Percentiles rank a stretch among this genome's conserved stretches.
Conservation (phyloP, 2,113 vertebrate species). For the Neofelis nebulosa region DNA sequence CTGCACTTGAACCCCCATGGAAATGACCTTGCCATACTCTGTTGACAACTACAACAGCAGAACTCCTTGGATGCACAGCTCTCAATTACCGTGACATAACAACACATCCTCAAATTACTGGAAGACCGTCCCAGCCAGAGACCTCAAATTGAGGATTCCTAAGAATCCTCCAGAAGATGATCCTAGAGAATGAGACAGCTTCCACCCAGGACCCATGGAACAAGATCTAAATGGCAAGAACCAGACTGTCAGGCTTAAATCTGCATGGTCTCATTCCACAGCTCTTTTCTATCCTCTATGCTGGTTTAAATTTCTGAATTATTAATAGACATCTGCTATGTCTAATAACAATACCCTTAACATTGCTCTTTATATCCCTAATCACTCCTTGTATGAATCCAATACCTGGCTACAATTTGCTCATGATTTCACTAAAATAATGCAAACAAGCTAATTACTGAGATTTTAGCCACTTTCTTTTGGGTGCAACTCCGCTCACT, state of each 20-base stretch:
- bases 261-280: neutral
- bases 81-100: neutral
- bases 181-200: neutral
- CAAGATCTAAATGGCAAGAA: neutral
- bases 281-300: neutral
- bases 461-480: neutral
- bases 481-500: neutral
- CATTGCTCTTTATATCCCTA: neutral
- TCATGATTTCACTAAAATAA: constrained; percentile 15
- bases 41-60: neutral
- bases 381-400: neutral
- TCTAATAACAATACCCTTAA: neutral
- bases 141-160: neutral
- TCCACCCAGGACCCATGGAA: neutral
- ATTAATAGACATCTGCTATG: neutral
- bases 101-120: neutral
- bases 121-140: neutral
- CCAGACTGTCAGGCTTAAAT: neutral
- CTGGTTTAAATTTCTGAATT: constrained; percentile 5
- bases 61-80: neutral
- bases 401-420: neutral
- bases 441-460: neutral
- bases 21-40: constrained; percentile 23
- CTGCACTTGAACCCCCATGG: neutral
- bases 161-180: constrained; percentile 12